phyloP scores from a whole-genome alignment of 2,797 vertebrate species.

The Tamandua tetradactyla region DNA sequence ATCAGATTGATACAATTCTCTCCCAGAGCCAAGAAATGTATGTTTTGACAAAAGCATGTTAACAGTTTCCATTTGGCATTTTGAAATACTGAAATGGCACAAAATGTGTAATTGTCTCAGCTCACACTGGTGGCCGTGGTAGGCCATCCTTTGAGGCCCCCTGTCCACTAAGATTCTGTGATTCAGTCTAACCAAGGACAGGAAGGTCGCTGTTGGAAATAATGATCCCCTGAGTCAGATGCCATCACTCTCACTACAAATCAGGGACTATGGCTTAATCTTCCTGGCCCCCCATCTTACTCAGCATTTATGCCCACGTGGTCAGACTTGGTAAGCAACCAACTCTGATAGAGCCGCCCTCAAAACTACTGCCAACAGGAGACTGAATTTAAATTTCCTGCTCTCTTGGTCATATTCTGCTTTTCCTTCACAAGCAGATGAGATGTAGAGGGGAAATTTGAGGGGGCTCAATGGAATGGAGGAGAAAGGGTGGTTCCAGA shows the following conservation, averaged over 20 bases:
- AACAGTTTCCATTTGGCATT: neutral
- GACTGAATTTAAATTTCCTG: neutral
- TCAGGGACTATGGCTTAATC: too few relatives aligned
- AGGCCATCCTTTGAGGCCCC: neutral
- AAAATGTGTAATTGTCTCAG: neutral
- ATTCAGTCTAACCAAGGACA: neutral
- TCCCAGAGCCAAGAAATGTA: neutral
- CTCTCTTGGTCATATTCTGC: neutral
- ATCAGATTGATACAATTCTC: neutral
- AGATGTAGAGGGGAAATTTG: fast-evolving
- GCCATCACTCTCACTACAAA: neutral
- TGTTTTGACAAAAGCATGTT: neutral
- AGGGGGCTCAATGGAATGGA: fast-evolving
- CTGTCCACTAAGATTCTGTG: neutral
- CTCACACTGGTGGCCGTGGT: neutral
- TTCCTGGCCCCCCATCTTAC: neutral
- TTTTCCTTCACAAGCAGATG: neutral
- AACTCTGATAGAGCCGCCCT: neutral
- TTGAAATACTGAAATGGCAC: neutral
- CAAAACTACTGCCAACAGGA: neutral
- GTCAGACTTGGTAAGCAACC: neutral
- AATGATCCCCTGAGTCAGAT: too few relatives aligned
- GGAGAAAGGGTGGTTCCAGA: neutral
- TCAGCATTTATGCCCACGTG: fast-evolving
- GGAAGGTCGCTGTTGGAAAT: fast-evolving